Evolutionary conservation across 2,888 invertebrate species (phyloP), one percentile per base, ranked within the genome.

Genomic region (Amphipyra berbera): DNA sequence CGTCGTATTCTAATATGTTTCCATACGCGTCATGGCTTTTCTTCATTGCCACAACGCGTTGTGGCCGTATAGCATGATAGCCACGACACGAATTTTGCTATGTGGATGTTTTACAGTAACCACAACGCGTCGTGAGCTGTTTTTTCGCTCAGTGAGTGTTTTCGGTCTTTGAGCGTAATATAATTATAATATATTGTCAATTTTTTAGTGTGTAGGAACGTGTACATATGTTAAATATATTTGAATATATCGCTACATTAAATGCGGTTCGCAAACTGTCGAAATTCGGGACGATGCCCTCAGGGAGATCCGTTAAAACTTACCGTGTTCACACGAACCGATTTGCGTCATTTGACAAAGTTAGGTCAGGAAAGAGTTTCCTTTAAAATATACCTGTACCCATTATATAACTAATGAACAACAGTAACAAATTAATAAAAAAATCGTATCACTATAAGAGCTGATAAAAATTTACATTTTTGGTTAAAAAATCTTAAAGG

Each of bases 181-280:
- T 21, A 21, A 21, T 1, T 21, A 21, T 21, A 21, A 72, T 66
- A 73, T 58, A 45, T 55, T 76, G 47, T 38, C 67, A 67, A 78
- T 69, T 76, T 77, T 55, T 64, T 61, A 76, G 46, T 40, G 33
- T 47, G 52, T n/a, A n/a, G n/a, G n/a, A n/a, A n/a, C 40, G 66
- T 21, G 59, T 62, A 61, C n/a, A 63, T 59, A 15, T 66, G 52
- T 60, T 52, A 42, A 54, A 62, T 41, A 60, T 61, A 42, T 50
- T 52, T 14, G 41, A 41, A 73, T 62, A 59, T 66, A 47, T 60
- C 57, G 57, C 44, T 60, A 59, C 48, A 61, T 73, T 62, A 41
- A 61, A 74, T 56, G 62, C 53, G 60, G 59, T 63, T 63, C 35
- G 38, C 49, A 53, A 49, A 68, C 55, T 62, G 69, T 45, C 33